These are phyloP conservation scores for Coenobita brevimanus DNA, from an alignment of 1,140 invertebrate species.

Conservation along the genomic window DNA sequence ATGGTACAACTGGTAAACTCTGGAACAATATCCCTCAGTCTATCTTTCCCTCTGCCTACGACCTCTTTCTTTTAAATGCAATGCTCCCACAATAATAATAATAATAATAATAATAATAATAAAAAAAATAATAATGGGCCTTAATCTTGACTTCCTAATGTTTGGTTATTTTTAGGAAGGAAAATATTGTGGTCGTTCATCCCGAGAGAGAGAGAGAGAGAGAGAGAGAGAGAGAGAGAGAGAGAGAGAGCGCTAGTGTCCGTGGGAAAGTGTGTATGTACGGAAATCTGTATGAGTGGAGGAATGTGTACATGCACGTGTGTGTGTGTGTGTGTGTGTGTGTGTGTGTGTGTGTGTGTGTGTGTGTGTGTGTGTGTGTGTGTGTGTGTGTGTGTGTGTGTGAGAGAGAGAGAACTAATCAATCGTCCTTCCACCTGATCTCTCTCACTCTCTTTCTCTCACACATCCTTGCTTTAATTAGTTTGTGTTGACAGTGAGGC, in stretches of 20 bases:
- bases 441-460: not conserved
- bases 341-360: slow-evolving; percentile 39
- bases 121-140: too few species aligned
- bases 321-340: slow-evolving; percentile 29
- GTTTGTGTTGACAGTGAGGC: too few species aligned
- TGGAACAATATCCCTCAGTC: too few species aligned
- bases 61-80: too few species aligned
- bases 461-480: not conserved
- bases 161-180: too few species aligned
- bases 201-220: slow-evolving; percentile 35
- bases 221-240: not conserved
- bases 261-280: too few species aligned
- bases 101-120: too few species aligned
- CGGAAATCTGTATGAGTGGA: not conserved
- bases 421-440: not conserved
- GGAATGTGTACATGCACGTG: slow-evolving; percentile 25
- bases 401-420: not conserved
- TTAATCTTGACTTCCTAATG: too few species aligned
- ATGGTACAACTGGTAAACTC: too few species aligned
- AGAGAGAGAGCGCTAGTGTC: not conserved
- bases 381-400: slow-evolving; percentile 37
- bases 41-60: too few species aligned
- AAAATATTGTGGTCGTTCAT: too few species aligned
- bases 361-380: slow-evolving; percentile 51
- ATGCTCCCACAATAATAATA: too few species aligned